phyloP scores from a whole-genome alignment of 2,888 invertebrate genomes.

The Eupithecia exiguata region DNA sequence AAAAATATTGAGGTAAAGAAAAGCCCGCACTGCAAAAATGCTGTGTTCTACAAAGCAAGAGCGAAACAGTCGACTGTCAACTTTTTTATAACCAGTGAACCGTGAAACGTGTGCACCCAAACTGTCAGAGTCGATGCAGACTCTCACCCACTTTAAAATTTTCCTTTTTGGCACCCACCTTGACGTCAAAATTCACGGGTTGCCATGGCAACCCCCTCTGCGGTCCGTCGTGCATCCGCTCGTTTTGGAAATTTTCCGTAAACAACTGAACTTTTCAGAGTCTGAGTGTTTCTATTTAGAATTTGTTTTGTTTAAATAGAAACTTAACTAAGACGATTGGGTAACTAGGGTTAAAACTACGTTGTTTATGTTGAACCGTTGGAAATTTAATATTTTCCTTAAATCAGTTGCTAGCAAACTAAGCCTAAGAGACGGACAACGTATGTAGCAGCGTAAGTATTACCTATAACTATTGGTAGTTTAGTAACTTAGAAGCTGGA shows the following conservation, averaged over 20 bases:
- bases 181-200: slow-evolving; percentile 72
- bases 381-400: background rate
- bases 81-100: slow-evolving; percentile 43
- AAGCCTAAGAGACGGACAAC: background rate
- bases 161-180: slow-evolving; percentile 52
- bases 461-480: background rate
- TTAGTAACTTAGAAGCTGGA: background rate
- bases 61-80: background rate
- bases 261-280: slow-evolving; percentile 42
- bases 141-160: slow-evolving; percentile 27
- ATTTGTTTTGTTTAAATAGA: slow-evolving; percentile 33
- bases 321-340: background rate
- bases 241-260: slow-evolving; percentile 73
- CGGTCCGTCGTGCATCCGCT: slow-evolving; percentile 66
- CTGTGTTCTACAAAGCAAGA: background rate
- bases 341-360: background rate
- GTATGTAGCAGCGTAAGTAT: background rate
- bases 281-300: slow-evolving; percentile 34
- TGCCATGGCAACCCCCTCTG: slow-evolving; percentile 77
- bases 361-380: background rate
- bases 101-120: slow-evolving; percentile 48
- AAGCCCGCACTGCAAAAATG: background rate
- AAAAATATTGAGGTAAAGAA: background rate
- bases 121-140: slow-evolving; percentile 40
- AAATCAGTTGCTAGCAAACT: background rate